Percentiles rank a stretch among this genome's conserved stretches.
Conservation (phyloP, 2,888 invertebrate genomes). For the Meloe dianella region DNA sequence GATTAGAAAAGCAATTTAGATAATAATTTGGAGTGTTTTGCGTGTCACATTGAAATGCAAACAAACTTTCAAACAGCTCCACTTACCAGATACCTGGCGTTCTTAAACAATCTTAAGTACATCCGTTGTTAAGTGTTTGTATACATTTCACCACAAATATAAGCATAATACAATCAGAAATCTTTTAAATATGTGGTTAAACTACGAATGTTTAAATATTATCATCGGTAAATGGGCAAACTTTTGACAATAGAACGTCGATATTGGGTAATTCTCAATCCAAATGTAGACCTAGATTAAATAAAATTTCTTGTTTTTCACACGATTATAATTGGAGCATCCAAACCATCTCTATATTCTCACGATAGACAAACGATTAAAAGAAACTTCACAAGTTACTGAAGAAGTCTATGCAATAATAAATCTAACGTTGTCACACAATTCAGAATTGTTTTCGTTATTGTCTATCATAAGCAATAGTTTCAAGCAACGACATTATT, state of each 20-base stretch:
- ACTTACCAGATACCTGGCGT: not conserved
- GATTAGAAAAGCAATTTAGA: not conserved
- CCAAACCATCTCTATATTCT: slow-evolving; percentile 3
- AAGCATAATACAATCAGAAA: not conserved
- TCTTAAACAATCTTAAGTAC: slow-evolving; percentile 9
- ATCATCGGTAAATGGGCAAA: too few relatives aligned
- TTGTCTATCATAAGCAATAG: not conserved
- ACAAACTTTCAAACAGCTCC: not conserved
- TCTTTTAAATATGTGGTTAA: not conserved
- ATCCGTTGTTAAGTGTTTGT: not conserved
- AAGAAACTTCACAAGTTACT: not conserved
- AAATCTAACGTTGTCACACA: slow-evolving; percentile 10
- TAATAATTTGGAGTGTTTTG: not conserved
- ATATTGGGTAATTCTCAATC: not conserved
- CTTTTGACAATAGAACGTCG: too few relatives aligned
- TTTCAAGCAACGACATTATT: not conserved
- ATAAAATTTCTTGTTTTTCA: not conserved
- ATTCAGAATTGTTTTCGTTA: not conserved
- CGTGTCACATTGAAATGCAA: slow-evolving; percentile 2
- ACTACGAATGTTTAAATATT: not conserved
- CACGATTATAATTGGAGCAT: slow-evolving; percentile 10
- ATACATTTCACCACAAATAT: not conserved
- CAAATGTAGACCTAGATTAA: not conserved
- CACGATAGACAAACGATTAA: slow-evolving; percentile 9
- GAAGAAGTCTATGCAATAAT: slow-evolving; percentile 1